Evolutionary conservation across 92 coral and sea anemone species (phyloP).

Genomic region (Desmophyllum pertusum): DNA sequence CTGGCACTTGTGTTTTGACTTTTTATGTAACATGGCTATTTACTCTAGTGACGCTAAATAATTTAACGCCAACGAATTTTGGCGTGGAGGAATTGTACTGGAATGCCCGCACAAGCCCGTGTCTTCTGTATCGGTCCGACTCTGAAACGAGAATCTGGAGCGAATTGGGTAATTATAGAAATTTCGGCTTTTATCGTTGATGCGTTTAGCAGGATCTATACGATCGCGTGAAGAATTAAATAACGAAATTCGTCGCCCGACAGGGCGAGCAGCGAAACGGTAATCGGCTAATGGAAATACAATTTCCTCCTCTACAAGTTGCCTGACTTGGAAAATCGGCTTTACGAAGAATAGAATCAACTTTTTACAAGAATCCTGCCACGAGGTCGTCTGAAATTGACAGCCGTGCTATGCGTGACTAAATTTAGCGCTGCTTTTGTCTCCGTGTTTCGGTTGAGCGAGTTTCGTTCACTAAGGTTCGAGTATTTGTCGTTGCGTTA

Average conservation of each 20-base stretch:
- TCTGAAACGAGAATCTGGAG: not conserved
- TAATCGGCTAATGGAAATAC: constrained; percentile 32
- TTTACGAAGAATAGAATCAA: not conserved
- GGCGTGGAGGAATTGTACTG: constrained; percentile 25
- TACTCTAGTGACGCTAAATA: constrained; percentile 50
- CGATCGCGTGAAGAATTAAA: constrained; percentile 24
- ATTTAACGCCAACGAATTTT: constrained; percentile 33
- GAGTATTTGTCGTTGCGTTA: constrained; percentile 5
- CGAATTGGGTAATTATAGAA: constrained; percentile 23
- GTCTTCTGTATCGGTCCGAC: constrained; percentile 10
- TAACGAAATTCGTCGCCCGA: constrained; percentile 15
- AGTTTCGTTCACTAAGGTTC: constrained; percentile 5
- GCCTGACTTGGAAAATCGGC: constrained; percentile 15
- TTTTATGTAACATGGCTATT: constrained; percentile 24
- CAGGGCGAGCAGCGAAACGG: constrained; percentile 22
- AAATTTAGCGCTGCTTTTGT: constrained; percentile 11
- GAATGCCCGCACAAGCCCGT: constrained; percentile 1
- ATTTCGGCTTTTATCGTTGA: not conserved
- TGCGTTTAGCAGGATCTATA: not conserved
- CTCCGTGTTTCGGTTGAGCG: constrained; percentile 37
- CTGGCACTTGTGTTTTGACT: constrained; percentile 12
- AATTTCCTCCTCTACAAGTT: constrained; percentile 27
- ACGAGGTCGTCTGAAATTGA: not conserved
- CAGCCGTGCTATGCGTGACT: constrained; percentile 23
- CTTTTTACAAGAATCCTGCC: constrained; percentile 11